Percentiles rank a stretch among this genome's conserved stretches.
Evolutionary conservation across 2,888 invertebrate species (phyloP).

Genomic region (Drosophila kambysellisi): DNA sequence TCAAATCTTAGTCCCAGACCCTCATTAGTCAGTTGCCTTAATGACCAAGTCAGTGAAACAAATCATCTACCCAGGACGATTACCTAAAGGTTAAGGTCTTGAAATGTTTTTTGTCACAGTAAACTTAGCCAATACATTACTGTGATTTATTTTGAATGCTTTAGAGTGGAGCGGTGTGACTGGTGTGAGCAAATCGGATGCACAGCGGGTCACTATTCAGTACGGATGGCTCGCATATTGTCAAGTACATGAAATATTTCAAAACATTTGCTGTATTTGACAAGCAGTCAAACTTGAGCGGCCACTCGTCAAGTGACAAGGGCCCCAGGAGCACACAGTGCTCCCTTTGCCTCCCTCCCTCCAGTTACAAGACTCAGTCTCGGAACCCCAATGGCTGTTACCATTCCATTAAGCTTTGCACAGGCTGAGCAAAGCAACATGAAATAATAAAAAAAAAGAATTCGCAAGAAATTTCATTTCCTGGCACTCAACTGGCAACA

Average conservation of each 20-base stretch:
- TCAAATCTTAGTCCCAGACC: not conserved
- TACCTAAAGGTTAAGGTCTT: slow-evolving; percentile 36
- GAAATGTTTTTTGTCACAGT: slow-evolving; percentile 39
- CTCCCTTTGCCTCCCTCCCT: slow-evolving; percentile 7
- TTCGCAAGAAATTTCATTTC: slow-evolving; percentile 77
- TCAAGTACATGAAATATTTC: slow-evolving; percentile 76
- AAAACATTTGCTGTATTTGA: slow-evolving; percentile 79
- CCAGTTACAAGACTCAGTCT: slow-evolving; percentile 25
- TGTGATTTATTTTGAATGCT: slow-evolving; percentile 71
- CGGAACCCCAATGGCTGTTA: slow-evolving; percentile 37
- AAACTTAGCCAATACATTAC: slow-evolving; percentile 65
- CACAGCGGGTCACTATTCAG: slow-evolving; percentile 38
- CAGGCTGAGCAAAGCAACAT: slow-evolving; percentile 48
- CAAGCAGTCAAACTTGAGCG: slow-evolving; percentile 80
- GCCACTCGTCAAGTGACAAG: slow-evolving; percentile 72
- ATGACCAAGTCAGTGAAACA: not conserved
- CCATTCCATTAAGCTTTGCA: slow-evolving; percentile 60
- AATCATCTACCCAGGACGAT: not conserved
- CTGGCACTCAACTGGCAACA: slow-evolving; percentile 68
- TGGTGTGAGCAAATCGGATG: slow-evolving; percentile 23
- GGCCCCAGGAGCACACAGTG: slow-evolving; percentile 43
- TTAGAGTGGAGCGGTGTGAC: slow-evolving; percentile 26
- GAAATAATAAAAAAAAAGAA: slow-evolving; percentile 60
- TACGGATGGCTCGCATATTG: slow-evolving; percentile 53
- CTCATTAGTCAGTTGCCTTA: slow-evolving; percentile 1